Percentiles rank a stretch among this genome's conserved stretches.
phyloP scores from a whole-genome alignment of 1,140 invertebrate species.

The Protaetia brevitarsis region DNA sequence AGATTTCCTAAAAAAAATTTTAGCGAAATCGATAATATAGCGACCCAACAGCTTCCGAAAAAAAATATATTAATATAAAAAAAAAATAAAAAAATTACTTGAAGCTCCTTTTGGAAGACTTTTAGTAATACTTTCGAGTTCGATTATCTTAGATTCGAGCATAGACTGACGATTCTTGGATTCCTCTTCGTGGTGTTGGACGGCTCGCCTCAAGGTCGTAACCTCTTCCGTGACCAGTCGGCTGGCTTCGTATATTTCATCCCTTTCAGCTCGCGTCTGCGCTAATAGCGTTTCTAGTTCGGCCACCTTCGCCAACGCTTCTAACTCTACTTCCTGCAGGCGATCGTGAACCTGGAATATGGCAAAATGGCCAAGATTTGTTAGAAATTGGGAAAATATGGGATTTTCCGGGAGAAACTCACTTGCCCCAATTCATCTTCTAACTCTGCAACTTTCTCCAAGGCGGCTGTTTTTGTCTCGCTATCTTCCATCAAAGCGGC shows the following conservation, averaged over 20 bases:
- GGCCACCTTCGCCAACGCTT: constrained; percentile 80
- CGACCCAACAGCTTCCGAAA: no score
- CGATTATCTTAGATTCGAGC: constrained; percentile 85
- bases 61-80: no score
- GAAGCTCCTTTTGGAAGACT: constrained; percentile 66
- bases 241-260: constrained; percentile 71
- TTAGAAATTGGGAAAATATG: not conserved
- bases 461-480: constrained; percentile 90
- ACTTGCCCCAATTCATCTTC: constrained; percentile 91
- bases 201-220: constrained; percentile 60
- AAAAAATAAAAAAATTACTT: constrained; percentile 54
- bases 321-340: constrained; percentile 77
- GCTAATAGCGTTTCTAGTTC: constrained; percentile 82
- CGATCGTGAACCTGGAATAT: constrained; percentile 69
- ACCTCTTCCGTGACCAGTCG: constrained; percentile 81
- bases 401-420: not conserved
- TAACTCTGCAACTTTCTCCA: constrained; percentile 90
- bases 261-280: constrained; percentile 73
- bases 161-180: constrained; percentile 82
- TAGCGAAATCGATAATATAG: no score
- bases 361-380: no score
- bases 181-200: constrained; percentile 86
- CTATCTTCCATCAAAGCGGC: constrained; percentile 96
- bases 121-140: constrained; percentile 79
- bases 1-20: no score